Evolutionary conservation across 2,888 invertebrate genomes (phyloP), one percentile per base, ranked within the genome.

Genomic region (Chymomyza procnemis): DNA sequence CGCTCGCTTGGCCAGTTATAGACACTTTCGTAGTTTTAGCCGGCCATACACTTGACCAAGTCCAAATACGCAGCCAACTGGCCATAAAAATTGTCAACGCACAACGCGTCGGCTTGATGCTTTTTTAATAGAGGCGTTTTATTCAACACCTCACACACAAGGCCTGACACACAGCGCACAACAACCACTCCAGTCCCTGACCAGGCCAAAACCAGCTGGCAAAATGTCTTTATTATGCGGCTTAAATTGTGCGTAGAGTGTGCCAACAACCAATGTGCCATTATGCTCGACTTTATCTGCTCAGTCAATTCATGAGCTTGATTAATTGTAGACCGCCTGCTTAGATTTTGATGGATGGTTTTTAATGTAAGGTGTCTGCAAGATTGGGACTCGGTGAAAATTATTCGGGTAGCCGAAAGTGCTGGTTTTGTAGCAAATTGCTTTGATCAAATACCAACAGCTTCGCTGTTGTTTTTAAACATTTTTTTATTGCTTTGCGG

Each of bases 11-110:
- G 34, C 34, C 34, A 41, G 34, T 41, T 41, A 41, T 41, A 41
- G 34, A 41, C 34, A 41, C 12, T 41, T 41, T 41, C 12, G 34
- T 12, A 41, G 12, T 41, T 41, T 9, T 41, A 41, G 34, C 34
- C 12, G 34, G 3, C 34, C n/a, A n/a, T n/a, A 12, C 34, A 5
- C 34, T 41, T 41, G 34, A 12, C 34, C 34, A 41, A 26, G 56
- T 26, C 80, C 80, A 84, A 86, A 86, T 81, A 80, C 82, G 81
- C 87, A 84, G 62, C 52, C 9, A 59, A 67, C 68, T 64, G 76
- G 79, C 77, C 81, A 81, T 86, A 81, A 76, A 86, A 86, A 84
- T 74, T 81, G 81, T 84, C 81, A 81, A 86, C 67, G 66, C 64
- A 57, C 48, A 34, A 60, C 58, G 16, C 64, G 60, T 58, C 52